Conservation (phyloP, 2,888 invertebrate species). For the Crocallis elinguaria region DNA sequence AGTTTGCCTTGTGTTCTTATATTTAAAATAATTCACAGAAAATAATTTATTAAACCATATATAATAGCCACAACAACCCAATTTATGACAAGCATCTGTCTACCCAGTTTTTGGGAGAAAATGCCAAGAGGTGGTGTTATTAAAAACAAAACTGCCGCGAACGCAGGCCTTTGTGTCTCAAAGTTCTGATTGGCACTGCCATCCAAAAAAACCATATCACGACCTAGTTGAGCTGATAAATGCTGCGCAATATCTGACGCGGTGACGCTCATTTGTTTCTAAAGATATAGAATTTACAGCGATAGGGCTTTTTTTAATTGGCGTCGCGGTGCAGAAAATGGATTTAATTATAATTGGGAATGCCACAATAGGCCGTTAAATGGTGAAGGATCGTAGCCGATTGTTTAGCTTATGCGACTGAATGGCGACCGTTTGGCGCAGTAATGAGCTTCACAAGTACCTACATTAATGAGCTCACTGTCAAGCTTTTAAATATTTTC, state of each 20-base stretch:
- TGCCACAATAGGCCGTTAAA: constrained; percentile 69
- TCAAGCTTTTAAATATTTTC: constrained; percentile 38
- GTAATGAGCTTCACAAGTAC: constrained; percentile 67
- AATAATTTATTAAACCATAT: too few species aligned
- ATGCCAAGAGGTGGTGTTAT: too few species aligned
- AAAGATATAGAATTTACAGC: constrained; percentile 6
- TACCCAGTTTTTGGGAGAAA: too few species aligned
- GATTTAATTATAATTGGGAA: constrained; percentile 68
- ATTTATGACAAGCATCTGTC: too few species aligned
- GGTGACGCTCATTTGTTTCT: constrained; percentile 4
- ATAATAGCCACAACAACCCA: too few species aligned
- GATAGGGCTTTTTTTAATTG: constrained; percentile 56
- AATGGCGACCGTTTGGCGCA: constrained; percentile 65
- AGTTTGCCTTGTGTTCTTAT: constrained; percentile 11
- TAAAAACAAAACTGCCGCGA: too few species aligned
- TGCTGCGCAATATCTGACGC: constrained; percentile 1
- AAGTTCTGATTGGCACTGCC: too few species aligned
- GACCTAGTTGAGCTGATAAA: constrained; percentile 1
- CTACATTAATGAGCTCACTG: constrained; percentile 62
- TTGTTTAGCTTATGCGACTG: constrained; percentile 67
- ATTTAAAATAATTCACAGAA: constrained; percentile 15
- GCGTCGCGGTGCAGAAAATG: constrained; percentile 51
- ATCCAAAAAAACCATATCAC: too few species aligned
- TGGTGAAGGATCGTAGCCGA: constrained; percentile 64
- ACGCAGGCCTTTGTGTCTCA: too few species aligned